These are phyloP conservation scores for Sapayoa aenigma DNA, from an alignment of 2,113 vertebrate species.

Conservation along the genomic window DNA sequence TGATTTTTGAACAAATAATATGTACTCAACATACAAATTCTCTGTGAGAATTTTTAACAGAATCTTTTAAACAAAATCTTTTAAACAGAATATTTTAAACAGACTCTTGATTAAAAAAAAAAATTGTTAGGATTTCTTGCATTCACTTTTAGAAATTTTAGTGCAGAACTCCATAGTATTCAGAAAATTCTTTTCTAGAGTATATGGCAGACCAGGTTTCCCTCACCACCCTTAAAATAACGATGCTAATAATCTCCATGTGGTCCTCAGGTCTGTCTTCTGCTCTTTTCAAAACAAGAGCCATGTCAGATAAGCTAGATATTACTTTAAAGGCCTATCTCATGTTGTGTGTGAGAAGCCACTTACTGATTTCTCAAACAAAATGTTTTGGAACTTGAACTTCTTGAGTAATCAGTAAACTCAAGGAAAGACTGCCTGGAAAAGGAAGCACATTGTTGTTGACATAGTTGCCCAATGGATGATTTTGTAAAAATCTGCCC, in stretches of 20 bases:
- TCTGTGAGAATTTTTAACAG: neutral
- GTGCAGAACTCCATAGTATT: neutral
- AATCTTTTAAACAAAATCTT: neutral
- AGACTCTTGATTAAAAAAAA: neutral
- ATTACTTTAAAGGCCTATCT: neutral
- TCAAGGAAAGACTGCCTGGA: neutral
- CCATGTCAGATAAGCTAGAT: neutral
- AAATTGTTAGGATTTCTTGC: neutral
- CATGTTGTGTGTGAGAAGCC: neutral
- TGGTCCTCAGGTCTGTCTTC: neutral
- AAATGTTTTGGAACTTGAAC: neutral
- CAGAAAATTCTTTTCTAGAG: neutral
- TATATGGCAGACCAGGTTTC: neutral
- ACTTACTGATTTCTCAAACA: neutral
- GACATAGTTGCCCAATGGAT: neutral
- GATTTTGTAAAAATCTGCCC: neutral
- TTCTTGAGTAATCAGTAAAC: neutral
- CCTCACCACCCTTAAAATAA: neutral
- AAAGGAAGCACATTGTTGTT: neutral
- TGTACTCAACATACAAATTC: neutral
- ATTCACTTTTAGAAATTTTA: neutral
- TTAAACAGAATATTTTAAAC: neutral
- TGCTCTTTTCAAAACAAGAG: neutral
- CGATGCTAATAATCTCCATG: neutral
- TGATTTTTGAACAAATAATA: neutral